Evolutionary conservation across 2,888 invertebrate genomes (phyloP).

Genomic region (Xestia ashworthii): DNA sequence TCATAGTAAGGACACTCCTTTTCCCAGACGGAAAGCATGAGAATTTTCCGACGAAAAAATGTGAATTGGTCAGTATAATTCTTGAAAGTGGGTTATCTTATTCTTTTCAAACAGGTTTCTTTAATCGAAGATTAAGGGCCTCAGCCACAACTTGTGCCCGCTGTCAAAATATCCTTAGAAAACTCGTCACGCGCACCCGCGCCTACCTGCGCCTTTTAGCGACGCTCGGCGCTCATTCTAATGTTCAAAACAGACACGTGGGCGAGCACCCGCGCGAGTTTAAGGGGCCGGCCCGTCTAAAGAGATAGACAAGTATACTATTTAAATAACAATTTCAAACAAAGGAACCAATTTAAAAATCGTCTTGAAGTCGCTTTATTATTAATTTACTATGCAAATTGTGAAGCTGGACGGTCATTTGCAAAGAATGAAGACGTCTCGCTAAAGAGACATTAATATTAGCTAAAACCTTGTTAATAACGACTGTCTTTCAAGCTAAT

Average conservation of each 20-base stretch:
- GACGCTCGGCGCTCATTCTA: background rate
- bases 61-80: background rate
- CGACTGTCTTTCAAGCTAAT: background rate
- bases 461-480: background rate
- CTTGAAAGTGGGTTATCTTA: background rate
- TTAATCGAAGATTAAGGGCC: background rate
- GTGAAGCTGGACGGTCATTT: constrained; percentile 22
- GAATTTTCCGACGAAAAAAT: background rate
- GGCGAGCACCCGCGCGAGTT: background rate
- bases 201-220: background rate
- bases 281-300: background rate
- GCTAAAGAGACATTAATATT: constrained; percentile 18
- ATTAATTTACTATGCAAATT: constrained; percentile 39
- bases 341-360: background rate
- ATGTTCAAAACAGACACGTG: background rate
- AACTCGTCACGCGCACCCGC: background rate
- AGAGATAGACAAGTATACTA: background rate
- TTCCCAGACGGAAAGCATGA: background rate
- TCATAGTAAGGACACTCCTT: background rate
- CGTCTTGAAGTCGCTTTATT: background rate
- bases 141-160: background rate
- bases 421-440: constrained; percentile 10
- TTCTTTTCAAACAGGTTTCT: background rate
- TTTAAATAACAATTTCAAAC: background rate
- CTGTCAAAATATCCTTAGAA: background rate